A percentile compares a stretch with the other conserved stretches of the same genome.
Conservation (phyloP, 2,888 invertebrate species). For the Parascotia fuliginaria region DNA sequence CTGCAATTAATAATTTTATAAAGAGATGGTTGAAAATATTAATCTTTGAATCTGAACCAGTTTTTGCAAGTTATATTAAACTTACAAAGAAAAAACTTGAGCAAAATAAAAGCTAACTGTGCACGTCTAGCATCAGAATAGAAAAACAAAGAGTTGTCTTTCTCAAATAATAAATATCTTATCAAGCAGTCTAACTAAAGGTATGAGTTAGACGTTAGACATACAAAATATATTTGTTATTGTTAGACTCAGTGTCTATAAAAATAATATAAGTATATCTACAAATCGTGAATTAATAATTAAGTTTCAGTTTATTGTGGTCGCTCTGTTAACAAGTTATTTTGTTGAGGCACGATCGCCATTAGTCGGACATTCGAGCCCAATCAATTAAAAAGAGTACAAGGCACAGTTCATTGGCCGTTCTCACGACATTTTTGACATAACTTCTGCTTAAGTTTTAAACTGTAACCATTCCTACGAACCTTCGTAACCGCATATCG, state of each 20-base stretch:
- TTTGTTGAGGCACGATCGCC: slow-evolving; percentile 62
- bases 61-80: slow-evolving; percentile 20
- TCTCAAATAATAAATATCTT: slow-evolving; percentile 22
- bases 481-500: slow-evolving; percentile 72
- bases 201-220: too few species aligned
- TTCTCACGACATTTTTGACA: slow-evolving; percentile 80
- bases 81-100: slow-evolving; percentile 26
- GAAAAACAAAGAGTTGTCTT: slow-evolving; percentile 32
- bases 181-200: slow-evolving; percentile 31
- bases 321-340: slow-evolving; percentile 59
- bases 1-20: slow-evolving; percentile 2
- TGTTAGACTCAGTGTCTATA: slow-evolving; percentile 35
- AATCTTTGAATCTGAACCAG: slow-evolving; percentile 4
- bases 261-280: slow-evolving; percentile 30
- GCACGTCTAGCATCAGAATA: slow-evolving; percentile 22
- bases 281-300: slow-evolving; percentile 60
- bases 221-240: slow-evolving; percentile 34
- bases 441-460: slow-evolving; percentile 72
- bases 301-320: slow-evolving; percentile 49
- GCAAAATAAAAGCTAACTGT: slow-evolving; percentile 29
- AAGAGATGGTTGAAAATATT: not conserved
- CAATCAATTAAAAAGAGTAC: slow-evolving; percentile 61
- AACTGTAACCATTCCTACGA: slow-evolving; percentile 57
- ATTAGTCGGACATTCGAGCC: slow-evolving; percentile 56
- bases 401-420: slow-evolving; percentile 62